These are phyloP conservation scores for Lophotriccus pileatus DNA, from an alignment of 2,797 vertebrate genomes.

Conservation along the genomic window DNA sequence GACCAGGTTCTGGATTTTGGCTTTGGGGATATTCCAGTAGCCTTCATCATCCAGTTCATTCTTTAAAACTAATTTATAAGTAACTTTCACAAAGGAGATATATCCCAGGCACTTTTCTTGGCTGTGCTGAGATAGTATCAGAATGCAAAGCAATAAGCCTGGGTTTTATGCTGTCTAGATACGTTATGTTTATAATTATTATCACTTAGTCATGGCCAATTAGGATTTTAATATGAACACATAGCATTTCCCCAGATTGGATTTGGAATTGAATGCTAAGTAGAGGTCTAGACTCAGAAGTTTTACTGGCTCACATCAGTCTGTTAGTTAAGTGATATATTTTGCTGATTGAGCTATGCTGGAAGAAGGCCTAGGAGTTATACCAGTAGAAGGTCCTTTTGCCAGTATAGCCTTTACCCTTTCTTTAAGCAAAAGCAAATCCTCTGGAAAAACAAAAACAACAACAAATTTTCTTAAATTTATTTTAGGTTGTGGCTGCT, in stretches of 20 bases:
- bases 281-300: slow-evolving; percentile 13
- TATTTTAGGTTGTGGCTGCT: not conserved
- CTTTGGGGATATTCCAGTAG: not conserved
- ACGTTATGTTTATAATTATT: slow-evolving; percentile 14
- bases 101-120: not conserved
- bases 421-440: not conserved
- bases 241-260: not conserved
- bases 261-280: not conserved
- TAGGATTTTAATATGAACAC: not conserved
- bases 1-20: not conserved
- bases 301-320: slow-evolving; percentile 8
- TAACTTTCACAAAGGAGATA: not conserved
- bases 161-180: not conserved
- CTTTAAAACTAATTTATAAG: not conserved
- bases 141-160: not conserved
- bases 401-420: not conserved
- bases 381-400: not conserved
- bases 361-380: not conserved
- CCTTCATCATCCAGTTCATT: not conserved
- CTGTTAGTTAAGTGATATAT: not conserved
- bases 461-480: not conserved
- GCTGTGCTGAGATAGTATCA: not conserved
- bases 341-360: not conserved
- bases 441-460: not conserved
- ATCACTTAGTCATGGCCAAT: not conserved